Evolutionary conservation across 37 sponge, comb jelly and placozoan genomes (phyloP).

Genomic region (Amphimedon queenslandica): DNA sequence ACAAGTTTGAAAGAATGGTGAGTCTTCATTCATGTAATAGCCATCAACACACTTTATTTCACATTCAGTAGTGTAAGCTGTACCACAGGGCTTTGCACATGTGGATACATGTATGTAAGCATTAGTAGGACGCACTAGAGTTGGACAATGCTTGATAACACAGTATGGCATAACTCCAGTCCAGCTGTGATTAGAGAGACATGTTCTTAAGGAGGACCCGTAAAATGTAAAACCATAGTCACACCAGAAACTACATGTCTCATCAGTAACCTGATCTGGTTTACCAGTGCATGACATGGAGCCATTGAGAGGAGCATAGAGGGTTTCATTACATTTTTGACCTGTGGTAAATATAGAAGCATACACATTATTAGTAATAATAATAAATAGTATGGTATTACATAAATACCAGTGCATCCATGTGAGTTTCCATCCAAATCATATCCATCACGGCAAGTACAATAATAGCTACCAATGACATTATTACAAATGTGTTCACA

Average conservation of each 20-base stretch:
- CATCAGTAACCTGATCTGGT: not conserved
- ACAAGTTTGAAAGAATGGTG: not conserved
- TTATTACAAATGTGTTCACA: slow-evolving; percentile 24
- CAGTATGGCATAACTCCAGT: not conserved
- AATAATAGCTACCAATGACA: slow-evolving; percentile 34
- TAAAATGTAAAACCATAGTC: not conserved
- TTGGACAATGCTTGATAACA: not conserved
- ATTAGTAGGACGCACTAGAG: not conserved
- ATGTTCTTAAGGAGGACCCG: not conserved
- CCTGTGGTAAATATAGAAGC: not conserved
- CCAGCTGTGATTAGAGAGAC: not conserved
- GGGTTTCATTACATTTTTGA: not conserved
- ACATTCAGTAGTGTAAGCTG: not conserved
- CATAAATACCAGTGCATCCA: not conserved
- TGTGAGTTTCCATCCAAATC: slow-evolving; percentile 16
- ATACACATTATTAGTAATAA: too few species aligned
- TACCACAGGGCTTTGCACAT: not conserved
- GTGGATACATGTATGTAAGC: not conserved
- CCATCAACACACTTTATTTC: not conserved
- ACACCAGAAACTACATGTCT: not conserved
- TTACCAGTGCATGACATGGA: not conserved
- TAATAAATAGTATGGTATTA: too few species aligned
- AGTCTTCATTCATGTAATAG: not conserved
- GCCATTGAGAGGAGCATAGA: not conserved
- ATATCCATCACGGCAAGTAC: slow-evolving; percentile 33